Percentiles rank a stretch among this genome's conserved stretches.
phyloP scores from a whole-genome alignment of 2,888 invertebrate genomes.

The Pheosia gnoma region DNA sequence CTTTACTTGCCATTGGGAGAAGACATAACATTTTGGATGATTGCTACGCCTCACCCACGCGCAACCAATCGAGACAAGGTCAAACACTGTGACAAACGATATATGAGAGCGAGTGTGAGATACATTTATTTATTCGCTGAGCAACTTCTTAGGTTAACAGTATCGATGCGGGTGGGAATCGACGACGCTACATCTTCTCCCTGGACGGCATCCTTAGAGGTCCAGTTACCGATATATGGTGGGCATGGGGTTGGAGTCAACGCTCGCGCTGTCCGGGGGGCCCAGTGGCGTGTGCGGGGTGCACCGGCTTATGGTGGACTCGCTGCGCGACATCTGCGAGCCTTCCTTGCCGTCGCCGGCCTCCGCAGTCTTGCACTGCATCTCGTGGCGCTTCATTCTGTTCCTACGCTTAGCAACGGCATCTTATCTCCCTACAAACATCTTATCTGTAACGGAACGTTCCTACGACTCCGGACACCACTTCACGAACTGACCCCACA shows the following conservation, averaged over 20 bases:
- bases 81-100: slow-evolving; percentile 4
- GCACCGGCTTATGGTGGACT: slow-evolving; percentile 86
- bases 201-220: slow-evolving; percentile 46
- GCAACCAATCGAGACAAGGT: slow-evolving; percentile 6
- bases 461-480: slow-evolving; percentile 63
- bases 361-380: slow-evolving; percentile 70
- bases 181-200: slow-evolving; percentile 61
- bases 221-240: slow-evolving; percentile 93
- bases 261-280: slow-evolving; percentile 90
- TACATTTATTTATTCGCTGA: slow-evolving; percentile 12
- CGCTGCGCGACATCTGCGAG: slow-evolving; percentile 88
- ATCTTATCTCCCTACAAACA: slow-evolving; percentile 76
- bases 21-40: slow-evolving; percentile 52
- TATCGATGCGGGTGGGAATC: slow-evolving; percentile 11
- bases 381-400: slow-evolving; percentile 74
- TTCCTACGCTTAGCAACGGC: slow-evolving; percentile 76
- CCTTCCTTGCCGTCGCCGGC: slow-evolving; percentile 66
- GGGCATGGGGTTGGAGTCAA: slow-evolving; percentile 93
- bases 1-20: slow-evolving; percentile 64
- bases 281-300: slow-evolving; percentile 79
- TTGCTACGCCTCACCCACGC: slow-evolving; percentile 15
- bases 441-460: slow-evolving; percentile 74
- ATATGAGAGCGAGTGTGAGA: not conserved
- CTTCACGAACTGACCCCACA: slow-evolving; percentile 52
- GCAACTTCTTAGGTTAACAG: slow-evolving; percentile 14